Evolutionary conservation across 1,140 invertebrate genomes (phyloP), one percentile per base, ranked within the genome.

Genomic region (Rhagoletis pomonella): DNA sequence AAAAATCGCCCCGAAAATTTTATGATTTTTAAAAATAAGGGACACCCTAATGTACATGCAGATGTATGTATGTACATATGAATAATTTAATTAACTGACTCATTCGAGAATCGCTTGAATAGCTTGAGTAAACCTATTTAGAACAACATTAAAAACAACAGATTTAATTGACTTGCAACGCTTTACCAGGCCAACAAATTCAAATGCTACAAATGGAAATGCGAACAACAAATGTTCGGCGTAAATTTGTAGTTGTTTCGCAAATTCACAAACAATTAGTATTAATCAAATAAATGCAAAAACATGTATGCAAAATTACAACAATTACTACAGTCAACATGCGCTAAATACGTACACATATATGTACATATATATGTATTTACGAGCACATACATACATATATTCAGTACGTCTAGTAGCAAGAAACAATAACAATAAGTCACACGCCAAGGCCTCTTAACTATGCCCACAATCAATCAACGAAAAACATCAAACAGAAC

Each of bases 401-500:
- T 29, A 29, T 29, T 29, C 69, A 6, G 14, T 29, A 4, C 12
- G 44, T 47, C 44, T 73, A 12, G 42, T 47, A 50, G 69, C 10
- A 73, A 47, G 14, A 4, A 73, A 73, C 44, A 42, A 73, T 73
- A 50, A 50, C 44, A 47, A 47, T 73, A 44, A 39, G 69, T 73
- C 69, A 73, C 4, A n/a, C 9, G 69, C 69, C 69, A 29, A 73
- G 44, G 42, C 69, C 69, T 14, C n/a, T 73, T 73, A 29, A 29
- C 29, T 29, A 29, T 50, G 17, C 44, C 14, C 69, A 47, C 69
- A 73, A 62, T 62, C 60, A 17, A 62, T 62, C 60, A 14, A 5
- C 60, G 60, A 12, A 73, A 50, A 47, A 73, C 42, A 73, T 73
- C 44, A 42, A 73, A 44, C 44, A 4, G 69, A 73, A 73, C 69